These are phyloP conservation scores for Nothocercus julius DNA, from an alignment of 2,113 vertebrate genomes.

Conservation along the genomic window DNA sequence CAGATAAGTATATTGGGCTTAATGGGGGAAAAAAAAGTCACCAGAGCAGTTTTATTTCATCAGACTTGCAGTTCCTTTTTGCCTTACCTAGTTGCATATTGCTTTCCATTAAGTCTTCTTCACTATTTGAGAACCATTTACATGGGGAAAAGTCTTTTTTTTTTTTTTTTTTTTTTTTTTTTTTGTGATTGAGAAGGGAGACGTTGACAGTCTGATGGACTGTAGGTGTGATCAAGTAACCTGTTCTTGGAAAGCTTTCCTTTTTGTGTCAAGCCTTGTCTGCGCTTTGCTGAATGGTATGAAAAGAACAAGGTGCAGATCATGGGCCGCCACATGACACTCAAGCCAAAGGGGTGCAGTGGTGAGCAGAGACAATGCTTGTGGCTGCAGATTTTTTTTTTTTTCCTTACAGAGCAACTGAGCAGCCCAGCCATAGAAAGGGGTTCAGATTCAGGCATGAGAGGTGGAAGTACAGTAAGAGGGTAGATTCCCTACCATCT, in stretches of 20 bases:
- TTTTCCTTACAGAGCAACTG: background rate
- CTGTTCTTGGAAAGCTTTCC: constrained; percentile 21
- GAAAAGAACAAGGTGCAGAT: background rate
- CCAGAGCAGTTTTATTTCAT: background rate
- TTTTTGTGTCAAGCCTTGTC: constrained; percentile 17
- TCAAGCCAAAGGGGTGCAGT: rapidly evolving
- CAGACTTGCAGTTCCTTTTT: background rate
- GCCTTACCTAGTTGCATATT: background rate
- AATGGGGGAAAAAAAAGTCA: rapidly evolving
- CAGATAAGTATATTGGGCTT: background rate
- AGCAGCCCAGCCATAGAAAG: background rate
- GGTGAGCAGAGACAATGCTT: background rate
- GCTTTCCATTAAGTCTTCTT: background rate
- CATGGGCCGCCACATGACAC: background rate
- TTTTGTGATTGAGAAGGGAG: background rate
- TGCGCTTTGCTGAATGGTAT: constrained; percentile 15
- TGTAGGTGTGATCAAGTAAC: constrained; percentile 3
- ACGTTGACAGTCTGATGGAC: background rate
- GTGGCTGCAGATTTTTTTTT: background rate
- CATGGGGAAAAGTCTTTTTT: background rate
- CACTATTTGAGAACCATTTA: background rate
- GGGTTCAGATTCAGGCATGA: background rate
- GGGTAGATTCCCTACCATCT: background rate
- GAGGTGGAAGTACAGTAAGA: background rate
- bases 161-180: no score